Conservation (phyloP, 2,888 invertebrate genomes). For the Boloria euphrosyne region DNA sequence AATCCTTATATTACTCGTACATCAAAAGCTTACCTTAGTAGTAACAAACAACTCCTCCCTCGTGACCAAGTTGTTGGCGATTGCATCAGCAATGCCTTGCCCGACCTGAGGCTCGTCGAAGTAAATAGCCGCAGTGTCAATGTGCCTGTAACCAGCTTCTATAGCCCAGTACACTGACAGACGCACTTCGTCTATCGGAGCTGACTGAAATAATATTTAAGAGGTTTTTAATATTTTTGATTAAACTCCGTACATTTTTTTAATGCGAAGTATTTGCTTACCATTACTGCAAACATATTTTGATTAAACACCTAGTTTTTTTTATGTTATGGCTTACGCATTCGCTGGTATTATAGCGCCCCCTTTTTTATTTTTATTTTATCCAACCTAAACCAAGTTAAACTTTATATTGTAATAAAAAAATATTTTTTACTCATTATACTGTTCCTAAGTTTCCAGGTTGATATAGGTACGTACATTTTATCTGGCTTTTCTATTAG, state of each 20-base stretch:
- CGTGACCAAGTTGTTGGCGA: conserved; percentile 73
- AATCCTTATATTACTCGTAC: background rate
- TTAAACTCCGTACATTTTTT: background rate
- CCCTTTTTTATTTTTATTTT: too few species aligned
- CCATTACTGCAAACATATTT: too few species aligned
- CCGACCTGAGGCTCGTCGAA: conserved; percentile 82
- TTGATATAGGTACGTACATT: too few species aligned
- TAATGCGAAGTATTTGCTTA: too few species aligned
- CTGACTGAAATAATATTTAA: conserved; percentile 39
- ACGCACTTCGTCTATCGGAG: conserved; percentile 57
- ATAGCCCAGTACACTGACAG: conserved; percentile 79
- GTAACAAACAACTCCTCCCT: conserved; percentile 82
- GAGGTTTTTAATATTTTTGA: background rate
- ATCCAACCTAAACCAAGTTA: too few species aligned
- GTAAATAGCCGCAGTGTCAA: conserved; percentile 85
- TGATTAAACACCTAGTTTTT: too few species aligned
- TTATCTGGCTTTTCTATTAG: too few species aligned
- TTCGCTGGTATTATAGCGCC: too few species aligned
- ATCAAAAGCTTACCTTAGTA: conserved; percentile 67
- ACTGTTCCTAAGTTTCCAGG: too few species aligned
- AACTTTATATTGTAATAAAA: too few species aligned
- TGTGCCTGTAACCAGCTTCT: conserved; percentile 84
- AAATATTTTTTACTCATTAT: too few species aligned
- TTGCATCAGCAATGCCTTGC: conserved; percentile 76
- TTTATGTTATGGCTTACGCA: too few species aligned